Evolutionary conservation across 2,797 vertebrate species (phyloP), one percentile per base, ranked within the genome.

Genomic region (Oryzias dopingdopingensis): DNA sequence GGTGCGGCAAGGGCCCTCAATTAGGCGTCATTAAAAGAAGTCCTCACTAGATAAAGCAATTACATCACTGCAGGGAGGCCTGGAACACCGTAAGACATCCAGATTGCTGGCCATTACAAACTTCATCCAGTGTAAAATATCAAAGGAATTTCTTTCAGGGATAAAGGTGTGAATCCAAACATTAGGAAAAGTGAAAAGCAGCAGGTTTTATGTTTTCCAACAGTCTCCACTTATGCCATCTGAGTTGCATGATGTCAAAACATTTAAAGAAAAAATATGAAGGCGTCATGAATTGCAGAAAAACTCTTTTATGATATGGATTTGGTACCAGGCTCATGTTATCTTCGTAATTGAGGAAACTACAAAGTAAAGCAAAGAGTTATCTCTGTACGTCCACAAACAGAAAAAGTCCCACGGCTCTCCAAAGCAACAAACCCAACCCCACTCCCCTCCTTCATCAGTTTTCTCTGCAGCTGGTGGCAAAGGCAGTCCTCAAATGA

Each of bases 271-370:
- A 2, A 48, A 6, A 57, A 55, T 26, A 6, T 20, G 7, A n/a
- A 42, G 2, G 32, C 10, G 10, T 37, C 32, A 3, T 37, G 32
- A 12, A 37, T 13, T 37, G 2, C 32, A 37, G 32, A 37, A 13
- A 3, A 22, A 22, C 20, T 22, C 20, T 37, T 37, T 37, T 37
- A 37, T 37, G 71, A 77, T 75, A 17, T 59, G 44, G 22, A 50
- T 58, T 52, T 45, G 61, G 55, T 6, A 29, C 26, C 26, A 29
- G 6, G 26, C 50, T 65, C 18, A 45, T 55, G 70, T 79, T 88
- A 91, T 89, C 86, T 85, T 72, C 60, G 47, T 89, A 89, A 89
- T 88, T 89, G 79, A 79, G 82, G 83, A 87, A 88, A 86, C 83
- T 71, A 72, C 32, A 89, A 87, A 88, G 77, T 64, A 74, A 82